These are phyloP conservation scores for Aix galericulata DNA, from an alignment of 2,113 vertebrate species.

Conservation along the genomic window DNA sequence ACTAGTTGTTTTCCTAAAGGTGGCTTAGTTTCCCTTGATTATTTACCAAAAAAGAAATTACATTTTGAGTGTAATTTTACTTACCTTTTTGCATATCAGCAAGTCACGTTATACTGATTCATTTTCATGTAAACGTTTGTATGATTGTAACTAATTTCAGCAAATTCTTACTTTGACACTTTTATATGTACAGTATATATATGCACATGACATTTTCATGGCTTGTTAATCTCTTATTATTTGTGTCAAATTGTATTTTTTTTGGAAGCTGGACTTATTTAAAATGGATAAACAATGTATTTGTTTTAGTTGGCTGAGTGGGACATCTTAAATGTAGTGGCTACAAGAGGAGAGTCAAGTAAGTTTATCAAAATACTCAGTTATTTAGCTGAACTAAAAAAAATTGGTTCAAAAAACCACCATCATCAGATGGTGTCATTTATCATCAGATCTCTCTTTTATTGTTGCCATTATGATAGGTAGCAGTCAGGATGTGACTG, in stretches of 20 bases:
- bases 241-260: neutral
- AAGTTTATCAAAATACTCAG: neutral
- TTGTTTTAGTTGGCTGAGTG: neutral
- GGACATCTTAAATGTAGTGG: neutral
- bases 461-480: neutral
- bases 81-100: neutral
- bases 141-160: neutral
- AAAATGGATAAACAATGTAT: neutral
- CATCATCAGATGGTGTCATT: too few relatives aligned
- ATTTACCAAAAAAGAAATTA: neutral
- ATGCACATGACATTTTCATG: neutral
- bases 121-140: neutral
- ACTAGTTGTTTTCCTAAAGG: neutral
- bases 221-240: neutral
- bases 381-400: neutral
- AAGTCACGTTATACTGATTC: fast-evolving
- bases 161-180: neutral
- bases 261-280: neutral
- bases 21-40: neutral
- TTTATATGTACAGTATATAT: neutral
- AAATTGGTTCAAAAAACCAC: neutral
- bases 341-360: neutral
- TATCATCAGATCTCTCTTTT: neutral
- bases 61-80: neutral
- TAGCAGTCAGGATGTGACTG: neutral